These are phyloP conservation scores for Hemitrygon akajei DNA, from an alignment of 2,797 vertebrate species.

Conservation along the genomic window DNA sequence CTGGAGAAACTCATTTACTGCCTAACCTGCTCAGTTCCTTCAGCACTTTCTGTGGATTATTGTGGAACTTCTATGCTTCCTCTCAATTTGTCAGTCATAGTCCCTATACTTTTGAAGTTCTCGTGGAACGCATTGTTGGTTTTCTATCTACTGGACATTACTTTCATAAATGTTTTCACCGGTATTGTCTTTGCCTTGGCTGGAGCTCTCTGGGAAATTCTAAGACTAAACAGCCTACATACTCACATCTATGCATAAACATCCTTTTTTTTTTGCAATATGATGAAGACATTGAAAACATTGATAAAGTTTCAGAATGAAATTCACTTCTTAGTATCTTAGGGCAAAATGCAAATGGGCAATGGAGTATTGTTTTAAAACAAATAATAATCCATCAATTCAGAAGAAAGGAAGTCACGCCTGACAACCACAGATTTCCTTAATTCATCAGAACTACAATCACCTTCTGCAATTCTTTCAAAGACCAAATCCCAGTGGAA, in stretches of 20 bases:
- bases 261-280: background rate
- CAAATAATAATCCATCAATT: background rate
- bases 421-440: background rate
- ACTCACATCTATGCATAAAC: background rate
- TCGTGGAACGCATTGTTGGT: background rate
- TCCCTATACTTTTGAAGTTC: background rate
- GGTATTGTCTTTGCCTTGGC: background rate
- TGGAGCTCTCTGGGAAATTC: background rate
- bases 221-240: background rate
- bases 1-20: no score
- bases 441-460: background rate
- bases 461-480: background rate
- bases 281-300: background rate
- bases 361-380: background rate
- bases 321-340: background rate
- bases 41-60: no score
- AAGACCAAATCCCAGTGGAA: background rate
- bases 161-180: background rate
- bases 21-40: no score
- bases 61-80: background rate
- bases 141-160: background rate
- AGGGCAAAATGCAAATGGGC: background rate
- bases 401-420: background rate
- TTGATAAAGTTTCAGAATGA: background rate
- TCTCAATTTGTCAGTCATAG: background rate